Conservation (phyloP, 2,888 invertebrate species). For the Drosophila longiperda region DNA sequence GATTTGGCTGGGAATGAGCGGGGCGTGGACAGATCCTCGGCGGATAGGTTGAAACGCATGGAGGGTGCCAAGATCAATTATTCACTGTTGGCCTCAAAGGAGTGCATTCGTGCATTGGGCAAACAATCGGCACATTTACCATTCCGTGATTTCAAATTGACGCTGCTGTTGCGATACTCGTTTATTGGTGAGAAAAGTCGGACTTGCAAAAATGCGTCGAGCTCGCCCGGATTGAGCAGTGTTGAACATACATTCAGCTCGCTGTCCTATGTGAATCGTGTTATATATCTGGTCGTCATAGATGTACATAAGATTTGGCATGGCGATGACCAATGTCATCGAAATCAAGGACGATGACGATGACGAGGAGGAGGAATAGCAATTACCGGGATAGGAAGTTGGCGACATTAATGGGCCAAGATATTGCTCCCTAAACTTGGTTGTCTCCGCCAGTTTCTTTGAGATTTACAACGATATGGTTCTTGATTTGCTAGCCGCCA, state of each 20-base stretch:
- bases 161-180: conserved; percentile 97
- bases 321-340: conserved; percentile 84
- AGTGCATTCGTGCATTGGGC: conserved; percentile 98
- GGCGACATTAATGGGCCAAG: conserved; percentile 88
- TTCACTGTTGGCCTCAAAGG: conserved; percentile 97
- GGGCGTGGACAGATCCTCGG: conserved; percentile 98
- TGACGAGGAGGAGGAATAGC: conserved; percentile 69
- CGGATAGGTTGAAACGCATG: conserved; percentile 95
- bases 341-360: conserved; percentile 84
- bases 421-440: conserved; percentile 93
- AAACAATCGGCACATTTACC: conserved; percentile 97
- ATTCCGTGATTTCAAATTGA: too few species aligned
- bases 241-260: conserved; percentile 99
- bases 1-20: conserved; percentile 99
- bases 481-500: conserved; percentile 95
- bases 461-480: conserved; percentile 99
- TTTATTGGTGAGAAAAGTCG: conserved; percentile 99
- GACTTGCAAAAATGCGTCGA: conserved; percentile 99
- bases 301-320: conserved; percentile 88
- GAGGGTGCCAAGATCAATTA: conserved; percentile 85
- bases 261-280: conserved; percentile 97
- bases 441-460: conserved; percentile 98
- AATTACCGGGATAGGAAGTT: conserved; percentile 33
- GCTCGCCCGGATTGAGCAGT: conserved; percentile 97
- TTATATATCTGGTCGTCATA: conserved; percentile 95